These are phyloP conservation scores for Pandemis corylana DNA, from an alignment of 2,888 invertebrate genomes.

Conservation along the genomic window DNA sequence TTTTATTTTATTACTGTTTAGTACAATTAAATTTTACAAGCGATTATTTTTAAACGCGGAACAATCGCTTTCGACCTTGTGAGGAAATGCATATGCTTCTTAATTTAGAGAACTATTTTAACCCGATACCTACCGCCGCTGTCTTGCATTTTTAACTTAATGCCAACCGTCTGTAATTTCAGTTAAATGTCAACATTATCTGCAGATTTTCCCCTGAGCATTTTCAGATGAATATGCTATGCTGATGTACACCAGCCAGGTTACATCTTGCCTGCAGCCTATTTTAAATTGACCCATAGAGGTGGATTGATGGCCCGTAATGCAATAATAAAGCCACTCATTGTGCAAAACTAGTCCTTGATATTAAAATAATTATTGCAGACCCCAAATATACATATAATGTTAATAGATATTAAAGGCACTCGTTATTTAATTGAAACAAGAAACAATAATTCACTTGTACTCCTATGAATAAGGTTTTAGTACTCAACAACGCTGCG, in stretches of 20 bases:
- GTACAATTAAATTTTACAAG: slow-evolving; percentile 1
- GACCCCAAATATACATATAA: background rate
- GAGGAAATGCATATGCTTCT: background rate
- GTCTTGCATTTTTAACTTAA: background rate
- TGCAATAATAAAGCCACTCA: background rate
- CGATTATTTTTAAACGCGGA: background rate
- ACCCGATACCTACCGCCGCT: background rate
- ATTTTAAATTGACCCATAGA: background rate
- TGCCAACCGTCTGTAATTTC: background rate
- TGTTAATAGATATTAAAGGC: background rate
- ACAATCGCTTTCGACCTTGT: background rate
- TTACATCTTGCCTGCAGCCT: background rate
- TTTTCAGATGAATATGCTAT: background rate
- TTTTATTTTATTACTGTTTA: background rate
- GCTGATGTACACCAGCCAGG: background rate
- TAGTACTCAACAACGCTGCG: background rate
- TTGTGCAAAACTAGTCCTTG: slow-evolving; percentile 1
- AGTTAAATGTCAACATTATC: background rate
- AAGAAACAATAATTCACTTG: background rate
- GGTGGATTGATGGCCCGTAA: background rate
- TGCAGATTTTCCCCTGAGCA: background rate
- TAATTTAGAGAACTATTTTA: background rate
- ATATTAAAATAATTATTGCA: background rate
- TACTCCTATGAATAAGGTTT: background rate
- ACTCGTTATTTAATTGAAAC: slow-evolving; percentile 2